phyloP scores from a whole-genome alignment of 2,888 invertebrate genomes.

The Drosophila recens region DNA sequence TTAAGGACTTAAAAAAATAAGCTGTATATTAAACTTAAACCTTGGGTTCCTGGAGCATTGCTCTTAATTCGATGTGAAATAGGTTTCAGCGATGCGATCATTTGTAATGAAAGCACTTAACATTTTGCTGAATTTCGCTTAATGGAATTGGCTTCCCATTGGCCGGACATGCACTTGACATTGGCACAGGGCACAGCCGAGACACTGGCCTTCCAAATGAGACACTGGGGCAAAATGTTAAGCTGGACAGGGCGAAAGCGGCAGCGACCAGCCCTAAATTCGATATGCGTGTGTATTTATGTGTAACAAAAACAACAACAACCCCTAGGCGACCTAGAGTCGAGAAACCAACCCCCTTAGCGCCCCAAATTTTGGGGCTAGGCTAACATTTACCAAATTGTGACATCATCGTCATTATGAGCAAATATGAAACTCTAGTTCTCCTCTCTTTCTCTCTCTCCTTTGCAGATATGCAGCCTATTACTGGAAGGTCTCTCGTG shows the following conservation, averaged over 20 bases:
- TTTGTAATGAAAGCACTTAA: constrained; percentile 5
- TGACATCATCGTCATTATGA: constrained; percentile 60
- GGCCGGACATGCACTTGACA: constrained; percentile 41
- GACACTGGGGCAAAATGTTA: constrained; percentile 24
- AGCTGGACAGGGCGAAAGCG: no score
- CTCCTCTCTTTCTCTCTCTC: constrained; percentile 1
- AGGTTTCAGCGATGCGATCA: neutral
- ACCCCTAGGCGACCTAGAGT: constrained; percentile 7
- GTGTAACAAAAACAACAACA: constrained; percentile 1
- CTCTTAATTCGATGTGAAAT: neutral
- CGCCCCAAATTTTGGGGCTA: constrained; percentile 24
- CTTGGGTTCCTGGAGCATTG: neutral
- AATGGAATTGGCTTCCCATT: constrained; percentile 25
- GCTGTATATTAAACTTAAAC: neutral
- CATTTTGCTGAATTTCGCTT: constrained; percentile 6
- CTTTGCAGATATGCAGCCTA: constrained; percentile 89
- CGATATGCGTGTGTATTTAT: constrained; percentile 25
- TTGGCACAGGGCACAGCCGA: constrained; percentile 42
- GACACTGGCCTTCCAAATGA: constrained; percentile 59
- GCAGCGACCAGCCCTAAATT: constrained; percentile 44
- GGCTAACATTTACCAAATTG: constrained; percentile 49
- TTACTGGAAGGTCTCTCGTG: constrained; percentile 88
- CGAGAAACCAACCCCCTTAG: constrained; percentile 13
- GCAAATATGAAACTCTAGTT: constrained; percentile 34
- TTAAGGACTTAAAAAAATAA: no score